phyloP scores from a whole-genome alignment of 2,797 vertebrate species.

The Alauda arvensis region DNA sequence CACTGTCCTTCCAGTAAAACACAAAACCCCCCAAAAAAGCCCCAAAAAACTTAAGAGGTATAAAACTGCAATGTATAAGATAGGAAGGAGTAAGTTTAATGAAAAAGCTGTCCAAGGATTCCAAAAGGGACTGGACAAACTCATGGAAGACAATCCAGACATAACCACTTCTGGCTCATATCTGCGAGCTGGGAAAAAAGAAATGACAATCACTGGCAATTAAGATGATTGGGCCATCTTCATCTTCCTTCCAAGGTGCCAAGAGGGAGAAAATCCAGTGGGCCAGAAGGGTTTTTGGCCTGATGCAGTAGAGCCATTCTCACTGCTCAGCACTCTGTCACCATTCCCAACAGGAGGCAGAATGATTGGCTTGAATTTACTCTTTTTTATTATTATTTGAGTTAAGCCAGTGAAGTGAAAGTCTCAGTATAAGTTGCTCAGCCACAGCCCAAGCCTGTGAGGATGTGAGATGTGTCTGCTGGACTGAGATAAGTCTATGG shows the following conservation, averaged over 20 bases:
- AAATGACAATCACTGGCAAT: neutral
- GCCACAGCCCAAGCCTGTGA: neutral
- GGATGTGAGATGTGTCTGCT: neutral
- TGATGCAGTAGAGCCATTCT: neutral
- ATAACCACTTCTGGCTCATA: neutral
- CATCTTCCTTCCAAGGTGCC: neutral
- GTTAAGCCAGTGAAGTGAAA: neutral
- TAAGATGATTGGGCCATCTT: neutral
- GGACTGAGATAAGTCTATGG: neutral
- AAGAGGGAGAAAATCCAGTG: neutral
- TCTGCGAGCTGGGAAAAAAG: neutral
- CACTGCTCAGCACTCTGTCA: neutral
- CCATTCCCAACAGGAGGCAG: neutral
- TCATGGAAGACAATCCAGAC: neutral
- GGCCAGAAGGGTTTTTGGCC: neutral
- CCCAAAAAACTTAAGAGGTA: neutral
- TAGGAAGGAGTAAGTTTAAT: neutral
- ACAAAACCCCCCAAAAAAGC: neutral
- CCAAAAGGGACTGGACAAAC: neutral
- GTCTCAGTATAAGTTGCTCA: neutral
- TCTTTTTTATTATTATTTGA: neutral
- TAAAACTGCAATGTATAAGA: neutral
- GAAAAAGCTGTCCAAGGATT: neutral
- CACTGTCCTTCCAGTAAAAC: neutral
- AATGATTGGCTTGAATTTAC: neutral